phyloP scores from a whole-genome alignment of 2,113 vertebrate species.

The Mus spicilegus region DNA sequence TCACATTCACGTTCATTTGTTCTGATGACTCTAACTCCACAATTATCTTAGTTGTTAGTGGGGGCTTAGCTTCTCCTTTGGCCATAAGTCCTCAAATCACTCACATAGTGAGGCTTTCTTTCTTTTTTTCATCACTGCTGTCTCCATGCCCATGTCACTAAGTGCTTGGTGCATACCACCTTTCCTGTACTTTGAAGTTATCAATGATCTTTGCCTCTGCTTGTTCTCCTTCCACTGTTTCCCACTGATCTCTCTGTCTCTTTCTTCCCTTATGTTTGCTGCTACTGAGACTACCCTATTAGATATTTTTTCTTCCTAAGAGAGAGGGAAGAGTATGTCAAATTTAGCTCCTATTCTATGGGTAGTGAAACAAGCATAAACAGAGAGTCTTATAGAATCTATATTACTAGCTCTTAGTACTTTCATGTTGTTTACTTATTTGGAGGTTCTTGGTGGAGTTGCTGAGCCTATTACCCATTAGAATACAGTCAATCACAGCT shows the following conservation, averaged over 20 bases:
- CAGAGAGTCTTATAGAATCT: neutral
- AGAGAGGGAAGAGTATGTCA: neutral
- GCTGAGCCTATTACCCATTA: neutral
- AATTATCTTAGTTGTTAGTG: neutral
- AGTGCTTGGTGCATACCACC: neutral
- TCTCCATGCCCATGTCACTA: conserved; percentile 12
- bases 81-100: neutral
- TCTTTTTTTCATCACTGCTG: neutral
- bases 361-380: neutral
- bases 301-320: conserved; percentile 6
- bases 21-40: neutral
- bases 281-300: neutral
- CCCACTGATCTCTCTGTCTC: neutral
- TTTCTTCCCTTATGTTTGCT: neutral
- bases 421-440: conserved; percentile 7
- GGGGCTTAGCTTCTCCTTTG: neutral
- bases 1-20: neutral
- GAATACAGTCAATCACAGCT: conserved; percentile 10
- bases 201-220: neutral
- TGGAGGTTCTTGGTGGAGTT: neutral
- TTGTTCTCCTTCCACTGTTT: conserved; percentile 16
- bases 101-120: neutral
- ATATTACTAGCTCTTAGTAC: neutral
- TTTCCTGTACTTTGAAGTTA: neutral
- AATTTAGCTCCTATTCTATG: neutral